A percentile compares a stretch with the other conserved stretches of the same genome.
Conservation (phyloP, 30 jellyfish, hydroid and myxozoan species). For the Cassiopea andromeda region DNA sequence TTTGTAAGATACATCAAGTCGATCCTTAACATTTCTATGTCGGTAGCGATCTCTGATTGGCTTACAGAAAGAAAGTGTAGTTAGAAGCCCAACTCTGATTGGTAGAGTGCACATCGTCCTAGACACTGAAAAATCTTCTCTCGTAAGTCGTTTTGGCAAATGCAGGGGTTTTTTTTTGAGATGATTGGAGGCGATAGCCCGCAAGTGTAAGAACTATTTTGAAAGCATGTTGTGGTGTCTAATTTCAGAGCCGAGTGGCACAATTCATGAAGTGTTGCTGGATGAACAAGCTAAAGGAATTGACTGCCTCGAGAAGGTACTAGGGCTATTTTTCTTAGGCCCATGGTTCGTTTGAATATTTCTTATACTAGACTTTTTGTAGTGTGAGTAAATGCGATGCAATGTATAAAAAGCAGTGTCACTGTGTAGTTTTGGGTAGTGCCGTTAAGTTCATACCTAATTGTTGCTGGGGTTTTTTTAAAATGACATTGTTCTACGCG, state of each 20-base stretch:
- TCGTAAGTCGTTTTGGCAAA: neutral
- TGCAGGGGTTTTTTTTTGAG: neutral
- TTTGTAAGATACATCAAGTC: neutral
- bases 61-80: neutral
- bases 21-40: neutral
- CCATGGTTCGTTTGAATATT: neutral
- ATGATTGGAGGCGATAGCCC: neutral
- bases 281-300: conserved; percentile 83
- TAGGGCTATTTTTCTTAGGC: neutral
- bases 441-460: neutral
- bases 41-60: neutral
- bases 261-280: conserved; percentile 89
- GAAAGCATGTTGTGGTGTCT: conserved; percentile 91
- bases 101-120: conserved; percentile 13
- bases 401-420: neutral
- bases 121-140: neutral
- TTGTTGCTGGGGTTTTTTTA: neutral
- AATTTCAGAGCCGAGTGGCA: conserved; percentile 94
- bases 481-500: neutral
- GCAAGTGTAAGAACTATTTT: neutral
- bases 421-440: neutral
- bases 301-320: conserved; percentile 93
- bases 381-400: neutral
- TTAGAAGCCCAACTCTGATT: neutral
- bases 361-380: neutral